Base-by-base conservation (phyloP, 1,140 invertebrate genomes). In the Drosophila grimshawi region DNA sequence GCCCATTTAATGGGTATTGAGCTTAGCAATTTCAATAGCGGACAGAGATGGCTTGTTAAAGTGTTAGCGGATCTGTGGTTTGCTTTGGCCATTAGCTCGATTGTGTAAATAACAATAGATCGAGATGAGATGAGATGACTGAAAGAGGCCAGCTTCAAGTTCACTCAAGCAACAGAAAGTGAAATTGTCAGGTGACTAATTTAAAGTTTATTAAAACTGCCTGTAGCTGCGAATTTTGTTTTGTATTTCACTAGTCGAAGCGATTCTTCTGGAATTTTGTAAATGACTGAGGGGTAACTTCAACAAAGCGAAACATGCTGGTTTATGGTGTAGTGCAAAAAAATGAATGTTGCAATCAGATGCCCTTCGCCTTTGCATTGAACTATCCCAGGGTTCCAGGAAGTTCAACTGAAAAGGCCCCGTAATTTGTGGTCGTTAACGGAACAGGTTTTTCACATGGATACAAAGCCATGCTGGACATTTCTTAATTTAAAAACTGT, bases 331-430 rank as follows among this genome's bases (percentile, higher is more conserved):
- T 2, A 35, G 11, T 30, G 45, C 6, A 45, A 33, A 79, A 81
- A 83, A 79, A 76, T 83, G 80, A 83, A 83, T 70, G 80, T 53
- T 60, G 46, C n/a, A 81, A 43, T 46, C 78, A 35, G 39, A 37
- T 81, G 80, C 78, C 81, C 80, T 83, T 81, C 74, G 80, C 76
- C 80, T 78, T 78, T 70, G 80, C 76, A 74, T 86, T 81, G 69
- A 48, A 41, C 62, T 45, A 70, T 51, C 63, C 65, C 81, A 85
- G 74, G 81, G 81, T 74, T 68, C 60, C 81, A 86, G 81, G 81
- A 86, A 86, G 81, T 86, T 48, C 57, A 62, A 52, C 3, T 33
- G 29, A 46, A 35, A 35, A 11, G 55, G 37, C 45, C 57, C 51
- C 7, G 43, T 65, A 61, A 66, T 73, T 76, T 73, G 64, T 49